Base-by-base conservation (phyloP, 2,888 invertebrate genomes). In the Synanthedon myopaeformis region DNA sequence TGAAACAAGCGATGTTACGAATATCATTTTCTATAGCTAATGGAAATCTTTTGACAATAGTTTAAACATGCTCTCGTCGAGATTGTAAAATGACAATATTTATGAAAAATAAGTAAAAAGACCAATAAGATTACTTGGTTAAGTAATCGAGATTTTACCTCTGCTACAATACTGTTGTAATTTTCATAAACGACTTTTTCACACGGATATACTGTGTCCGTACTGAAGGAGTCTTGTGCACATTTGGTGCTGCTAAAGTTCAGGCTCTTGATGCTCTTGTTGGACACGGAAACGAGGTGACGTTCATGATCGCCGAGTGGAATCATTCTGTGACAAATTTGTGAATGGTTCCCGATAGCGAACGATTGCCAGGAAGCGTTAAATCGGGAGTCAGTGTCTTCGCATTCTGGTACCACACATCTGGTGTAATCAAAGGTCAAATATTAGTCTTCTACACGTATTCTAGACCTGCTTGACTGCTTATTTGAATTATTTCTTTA, bases 141-240 rank as follows among this genome's bases (percentile, higher is more conserved):
- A 3, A 10, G 35, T 35, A 35, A 35, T 35, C 10, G 12, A 11
- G 49, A 19, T 17, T 19, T 82, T 64, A 93, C 92, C 86, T 92
- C 92, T 62, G 90, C 91, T 0, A 89, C 89, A 59, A 93, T 89
- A 51, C 92, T 91, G 52, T 88, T 79, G 66, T 90, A 88, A 63
- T 89, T 81, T 60, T 90, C 89, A 65, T 90, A 92, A 23, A 91
- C 67, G 56, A 90, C 78, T n/a, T 73, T 69, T n/a, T 82, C 74
- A 62, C 92, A 92, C 0, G 72, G 65, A 54, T 82, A 68, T 0
- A 76, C 79, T 11, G 60, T 61, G 49, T 72, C 64, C 2, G 28
- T 59, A 48, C 79, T 63, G 61, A 89, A 89, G 57, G 72, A 63
- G 0, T 77, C 71, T 0, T 76, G 63, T 0, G 72, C 61, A 58